Evolutionary conservation across 2,888 invertebrate genomes (phyloP).

Genomic region (Eristalis tenax): DNA sequence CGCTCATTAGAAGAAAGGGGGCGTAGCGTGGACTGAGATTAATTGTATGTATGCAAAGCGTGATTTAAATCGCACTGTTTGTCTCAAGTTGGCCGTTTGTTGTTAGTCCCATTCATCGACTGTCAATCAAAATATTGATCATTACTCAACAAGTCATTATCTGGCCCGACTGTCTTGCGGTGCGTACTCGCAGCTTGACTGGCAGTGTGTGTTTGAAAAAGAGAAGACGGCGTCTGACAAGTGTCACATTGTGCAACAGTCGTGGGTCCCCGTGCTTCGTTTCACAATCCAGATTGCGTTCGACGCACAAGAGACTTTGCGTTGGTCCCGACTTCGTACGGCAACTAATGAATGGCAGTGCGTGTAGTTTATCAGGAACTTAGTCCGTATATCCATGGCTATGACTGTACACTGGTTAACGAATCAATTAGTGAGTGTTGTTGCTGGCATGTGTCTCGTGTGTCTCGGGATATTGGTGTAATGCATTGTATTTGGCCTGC

Average conservation of each 20-base stretch:
- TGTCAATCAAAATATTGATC: slow-evolving; percentile 50
- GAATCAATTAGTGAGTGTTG: slow-evolving; percentile 61
- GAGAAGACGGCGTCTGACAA: slow-evolving; percentile 4
- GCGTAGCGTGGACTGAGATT: background rate
- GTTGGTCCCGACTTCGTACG: background rate
- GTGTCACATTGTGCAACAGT: slow-evolving; percentile 39
- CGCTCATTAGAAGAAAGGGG: background rate
- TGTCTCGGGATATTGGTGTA: slow-evolving; percentile 44
- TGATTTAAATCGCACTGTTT: slow-evolving; percentile 6
- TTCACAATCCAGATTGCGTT: slow-evolving; percentile 60
- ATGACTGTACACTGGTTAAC: slow-evolving; percentile 53
- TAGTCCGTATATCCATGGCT: slow-evolving; percentile 30
- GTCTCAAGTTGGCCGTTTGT: background rate
- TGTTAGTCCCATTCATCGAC: slow-evolving; percentile 26
- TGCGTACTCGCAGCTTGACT: background rate
- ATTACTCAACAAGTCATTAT: slow-evolving; percentile 57
- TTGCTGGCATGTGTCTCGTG: slow-evolving; percentile 7
- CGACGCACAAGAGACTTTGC: slow-evolving; percentile 44
- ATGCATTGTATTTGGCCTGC: slow-evolving; percentile 36
- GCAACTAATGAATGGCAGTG: slow-evolving; percentile 50
- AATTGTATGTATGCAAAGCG: slow-evolving; percentile 36
- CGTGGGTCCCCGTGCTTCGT: slow-evolving; percentile 38
- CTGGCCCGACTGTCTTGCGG: slow-evolving; percentile 11
- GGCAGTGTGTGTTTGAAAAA: background rate
- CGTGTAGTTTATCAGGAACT: slow-evolving; percentile 64